Evolutionary conservation across 2,113 vertebrate genomes (phyloP).

Genomic region (Siniperca knerii): DNA sequence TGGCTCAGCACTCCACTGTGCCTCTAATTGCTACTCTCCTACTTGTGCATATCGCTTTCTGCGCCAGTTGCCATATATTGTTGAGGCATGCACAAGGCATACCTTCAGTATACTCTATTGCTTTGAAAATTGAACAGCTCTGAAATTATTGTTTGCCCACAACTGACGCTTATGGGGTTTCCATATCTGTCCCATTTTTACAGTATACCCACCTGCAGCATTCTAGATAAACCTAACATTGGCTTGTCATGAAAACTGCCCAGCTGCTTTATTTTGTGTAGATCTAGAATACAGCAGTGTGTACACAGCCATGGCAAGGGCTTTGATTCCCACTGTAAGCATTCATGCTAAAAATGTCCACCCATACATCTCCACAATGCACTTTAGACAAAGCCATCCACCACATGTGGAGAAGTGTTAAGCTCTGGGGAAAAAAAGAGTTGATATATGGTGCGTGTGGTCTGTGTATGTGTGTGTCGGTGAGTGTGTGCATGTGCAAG

Average conservation of each 20-base stretch:
- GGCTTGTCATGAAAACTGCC: neutral
- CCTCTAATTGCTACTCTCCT: conserved; percentile 75
- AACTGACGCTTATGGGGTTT: neutral
- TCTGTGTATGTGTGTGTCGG: neutral
- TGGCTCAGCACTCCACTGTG: conserved; percentile 72
- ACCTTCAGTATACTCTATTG: conserved; percentile 3
- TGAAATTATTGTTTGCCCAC: conserved; percentile 3
- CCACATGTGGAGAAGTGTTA: conserved; percentile 3
- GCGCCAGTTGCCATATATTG: conserved; percentile 58
- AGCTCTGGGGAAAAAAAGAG: neutral
- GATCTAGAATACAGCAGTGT: neutral
- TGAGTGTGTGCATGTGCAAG: neutral
- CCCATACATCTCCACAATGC: conserved; percentile 20
- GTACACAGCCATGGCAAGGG: conserved; percentile 1
- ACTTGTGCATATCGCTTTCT: conserved; percentile 63
- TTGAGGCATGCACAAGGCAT: conserved; percentile 49
- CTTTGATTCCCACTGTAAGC: conserved; percentile 28
- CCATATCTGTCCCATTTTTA: conserved; percentile 8
- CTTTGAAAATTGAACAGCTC: conserved; percentile 31
- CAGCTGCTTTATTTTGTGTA: neutral
- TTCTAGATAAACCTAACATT: conserved; percentile 8
- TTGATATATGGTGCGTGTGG: neutral
- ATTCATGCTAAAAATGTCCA: conserved; percentile 30
- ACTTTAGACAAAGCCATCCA: conserved; percentile 22
- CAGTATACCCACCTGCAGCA: neutral